These are phyloP conservation scores for Brienomyrus brachyistius DNA, from an alignment of 2,113 vertebrate species.

Conservation along the genomic window DNA sequence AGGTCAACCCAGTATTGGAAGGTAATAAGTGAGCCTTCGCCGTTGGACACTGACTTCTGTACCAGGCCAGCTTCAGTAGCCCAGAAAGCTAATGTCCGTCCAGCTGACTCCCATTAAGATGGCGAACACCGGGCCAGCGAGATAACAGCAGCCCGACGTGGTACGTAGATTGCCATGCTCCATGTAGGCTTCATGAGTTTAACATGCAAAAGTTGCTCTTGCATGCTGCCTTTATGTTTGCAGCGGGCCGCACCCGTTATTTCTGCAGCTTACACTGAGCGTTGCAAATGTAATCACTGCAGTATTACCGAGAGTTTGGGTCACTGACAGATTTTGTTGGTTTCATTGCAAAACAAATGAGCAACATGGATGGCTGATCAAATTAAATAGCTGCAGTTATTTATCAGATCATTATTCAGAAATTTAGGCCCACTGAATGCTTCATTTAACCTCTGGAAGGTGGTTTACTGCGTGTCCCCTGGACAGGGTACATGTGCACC, in stretches of 20 bases:
- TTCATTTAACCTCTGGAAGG: neutral
- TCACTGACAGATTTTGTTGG: neutral
- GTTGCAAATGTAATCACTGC: neutral
- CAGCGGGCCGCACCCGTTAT: neutral
- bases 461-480: neutral
- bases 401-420: neutral
- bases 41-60: neutral
- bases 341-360: neutral
- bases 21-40: neutral
- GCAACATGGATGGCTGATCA: neutral
- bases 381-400: neutral
- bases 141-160: neutral
- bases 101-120: neutral
- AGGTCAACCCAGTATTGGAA: neutral
- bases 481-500: neutral
- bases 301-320: neutral
- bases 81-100: neutral
- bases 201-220: neutral
- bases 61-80: neutral
- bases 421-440: neutral
- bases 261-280: neutral
- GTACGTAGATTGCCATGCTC: neutral
- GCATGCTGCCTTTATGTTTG: neutral
- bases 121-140: neutral
- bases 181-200: neutral